Percentiles rank a stretch among this genome's conserved stretches.
These are phyloP conservation scores for Eupithecia dodoneata DNA, from an alignment of 2,888 invertebrate species.

Conservation along the genomic window DNA sequence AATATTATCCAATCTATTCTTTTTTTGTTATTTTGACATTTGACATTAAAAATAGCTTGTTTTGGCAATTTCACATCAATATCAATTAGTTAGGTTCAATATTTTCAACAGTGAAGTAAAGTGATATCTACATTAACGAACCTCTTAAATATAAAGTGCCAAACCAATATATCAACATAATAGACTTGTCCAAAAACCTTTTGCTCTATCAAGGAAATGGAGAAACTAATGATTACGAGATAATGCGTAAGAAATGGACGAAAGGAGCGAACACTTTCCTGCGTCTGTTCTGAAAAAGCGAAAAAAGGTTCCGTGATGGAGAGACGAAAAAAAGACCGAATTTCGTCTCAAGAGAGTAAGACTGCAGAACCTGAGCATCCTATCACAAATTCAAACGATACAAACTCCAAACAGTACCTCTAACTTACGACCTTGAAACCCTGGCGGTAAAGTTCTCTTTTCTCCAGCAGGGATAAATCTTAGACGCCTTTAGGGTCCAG, in stretches of 20 bases:
- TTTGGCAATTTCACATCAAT: background rate
- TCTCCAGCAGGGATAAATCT: constrained; percentile 44
- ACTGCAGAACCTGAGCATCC: constrained; percentile 76
- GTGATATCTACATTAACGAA: constrained; percentile 22
- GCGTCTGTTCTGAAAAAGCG: constrained; percentile 79
- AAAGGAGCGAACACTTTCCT: constrained; percentile 74
- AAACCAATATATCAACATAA: constrained; percentile 62
- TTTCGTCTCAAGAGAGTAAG: constrained; percentile 83
- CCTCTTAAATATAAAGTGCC: constrained; percentile 45
- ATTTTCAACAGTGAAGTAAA: constrained; percentile 2
- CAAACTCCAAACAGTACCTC: constrained; percentile 42
- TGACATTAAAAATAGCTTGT: background rate
- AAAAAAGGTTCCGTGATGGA: constrained; percentile 79
- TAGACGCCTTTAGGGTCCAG: constrained; percentile 55
- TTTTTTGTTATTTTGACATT: background rate
- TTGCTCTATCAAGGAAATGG: constrained; percentile 70
- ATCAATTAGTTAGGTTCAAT: background rate
- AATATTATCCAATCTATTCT: background rate
- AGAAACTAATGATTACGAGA: constrained; percentile 80
- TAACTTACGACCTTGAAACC: constrained; percentile 42
- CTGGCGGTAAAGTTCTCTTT: constrained; percentile 49
- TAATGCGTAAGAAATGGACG: constrained; percentile 81
- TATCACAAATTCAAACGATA: constrained; percentile 50
- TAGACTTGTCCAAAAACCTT: constrained; percentile 72
- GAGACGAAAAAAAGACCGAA: constrained; percentile 80